phyloP scores from a whole-genome alignment of 2,888 invertebrate species.

The Pasiphila rectangulata region DNA sequence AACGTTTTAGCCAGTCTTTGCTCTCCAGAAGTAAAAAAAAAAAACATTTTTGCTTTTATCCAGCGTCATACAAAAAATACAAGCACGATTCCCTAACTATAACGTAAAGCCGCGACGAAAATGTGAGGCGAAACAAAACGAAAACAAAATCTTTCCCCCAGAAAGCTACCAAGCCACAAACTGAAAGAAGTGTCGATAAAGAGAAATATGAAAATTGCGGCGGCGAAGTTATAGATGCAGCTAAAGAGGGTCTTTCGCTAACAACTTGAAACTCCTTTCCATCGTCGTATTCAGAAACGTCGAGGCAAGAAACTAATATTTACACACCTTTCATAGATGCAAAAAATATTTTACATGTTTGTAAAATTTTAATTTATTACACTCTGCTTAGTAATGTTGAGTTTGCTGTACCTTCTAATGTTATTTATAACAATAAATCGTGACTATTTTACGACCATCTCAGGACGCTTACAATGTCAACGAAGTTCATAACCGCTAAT shows the following conservation, averaged over 20 bases:
- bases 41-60: neutral
- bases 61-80: neutral
- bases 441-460: no score
- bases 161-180: constrained; percentile 30
- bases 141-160: constrained; percentile 11
- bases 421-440: no score
- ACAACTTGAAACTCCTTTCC: constrained; percentile 20
- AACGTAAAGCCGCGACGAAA: neutral
- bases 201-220: constrained; percentile 45
- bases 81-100: neutral
- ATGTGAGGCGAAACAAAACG: constrained; percentile 7
- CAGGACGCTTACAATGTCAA: no score
- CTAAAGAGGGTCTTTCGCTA: constrained; percentile 22
- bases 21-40: neutral
- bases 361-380: no score
- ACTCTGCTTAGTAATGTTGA: no score
- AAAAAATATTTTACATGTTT: no score
- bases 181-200: constrained; percentile 37
- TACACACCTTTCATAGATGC: no score
- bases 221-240: constrained; percentile 32
- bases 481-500: no score
- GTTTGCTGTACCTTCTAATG: no score
- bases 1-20: no score
- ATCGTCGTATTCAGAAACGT: constrained; percentile 19
- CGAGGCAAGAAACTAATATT: constrained; percentile 3